Evolutionary conservation across 2,113 vertebrate species (phyloP), one percentile per base, ranked within the genome.

Genomic region (Nicator chloris): DNA sequence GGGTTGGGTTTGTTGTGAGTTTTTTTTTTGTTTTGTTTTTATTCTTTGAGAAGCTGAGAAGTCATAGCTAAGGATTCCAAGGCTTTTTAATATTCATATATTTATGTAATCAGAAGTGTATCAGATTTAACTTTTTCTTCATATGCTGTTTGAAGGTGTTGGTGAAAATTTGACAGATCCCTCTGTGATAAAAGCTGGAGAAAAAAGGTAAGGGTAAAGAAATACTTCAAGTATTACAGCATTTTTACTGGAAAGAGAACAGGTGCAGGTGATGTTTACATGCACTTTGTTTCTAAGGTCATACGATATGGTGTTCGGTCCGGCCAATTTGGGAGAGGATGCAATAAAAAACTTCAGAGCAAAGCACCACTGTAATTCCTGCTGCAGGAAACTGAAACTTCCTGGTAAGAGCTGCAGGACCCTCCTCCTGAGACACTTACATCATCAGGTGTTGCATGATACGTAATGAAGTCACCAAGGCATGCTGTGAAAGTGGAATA

Each of bases 161-260:
- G 99, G 99, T 80, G 99, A 99, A 97, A 99, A 99, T 96, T 96
- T 99, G 97, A 99, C 99, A 13, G 99, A 99, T 96, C 99, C 99
- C 3, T 99, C 99, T 9, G 99, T 99, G 79, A 99, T 99, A 94
- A 99, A 99, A 97, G 99, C 99, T 88, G 99, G 99, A 92, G 99
- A 99, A 97, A 99, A 99, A 94, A 99, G 99, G 99, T 99, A 96
- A 98, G 97, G 44, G 26, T 92, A 50, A 91, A 85, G 57, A 70
- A 73, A 40, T 44, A 72, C 68, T 80, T 56, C 2, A 63, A 92
- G 4, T 16, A n/a, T 33, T 61, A 11, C 0, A 37, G 40, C 54
- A 31, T 33, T 84, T 85, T 88, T 70, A 5, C 11, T 77, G 80
- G 19, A 35, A 30, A 68, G 31, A 61, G 33, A 59, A 42, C 16